phyloP scores from a whole-genome alignment of 1,140 invertebrate species.

The Latrodectus geometricus region DNA sequence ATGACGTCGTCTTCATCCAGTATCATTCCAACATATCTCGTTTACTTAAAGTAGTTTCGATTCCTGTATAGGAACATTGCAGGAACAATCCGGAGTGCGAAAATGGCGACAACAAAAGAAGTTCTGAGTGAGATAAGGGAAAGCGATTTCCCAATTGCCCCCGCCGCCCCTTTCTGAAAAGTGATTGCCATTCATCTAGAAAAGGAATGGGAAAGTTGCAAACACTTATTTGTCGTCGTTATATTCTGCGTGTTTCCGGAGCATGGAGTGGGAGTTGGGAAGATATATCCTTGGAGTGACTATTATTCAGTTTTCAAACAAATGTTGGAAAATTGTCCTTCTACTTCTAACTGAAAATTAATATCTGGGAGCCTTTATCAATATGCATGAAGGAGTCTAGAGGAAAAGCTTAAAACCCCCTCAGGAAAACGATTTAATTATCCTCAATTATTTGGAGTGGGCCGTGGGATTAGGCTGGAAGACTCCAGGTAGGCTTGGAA shows the following conservation, averaged over 20 bases:
- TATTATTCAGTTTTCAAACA: constrained; percentile 61
- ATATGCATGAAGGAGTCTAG: constrained; percentile 54
- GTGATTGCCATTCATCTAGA: neutral
- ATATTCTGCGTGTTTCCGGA: constrained; percentile 11
- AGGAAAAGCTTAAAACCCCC: constrained; percentile 44
- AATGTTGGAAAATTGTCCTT: constrained; percentile 59
- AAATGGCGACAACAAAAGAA: no score
- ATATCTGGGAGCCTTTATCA: constrained; percentile 60
- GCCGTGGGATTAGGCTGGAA: constrained; percentile 45
- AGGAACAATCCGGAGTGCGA: no score
- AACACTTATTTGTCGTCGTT: constrained; percentile 60
- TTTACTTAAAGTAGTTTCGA: no score
- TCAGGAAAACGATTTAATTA: constrained; percentile 61
- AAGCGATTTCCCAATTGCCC: no score
- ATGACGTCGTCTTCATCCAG: no score
- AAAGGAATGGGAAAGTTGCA: constrained; percentile 17
- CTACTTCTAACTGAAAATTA: constrained; percentile 60
- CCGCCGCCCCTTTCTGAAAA: neutral
- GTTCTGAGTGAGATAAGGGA: no score
- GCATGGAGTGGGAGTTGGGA: neutral
- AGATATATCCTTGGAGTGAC: constrained; percentile 36
- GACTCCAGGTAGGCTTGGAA: neutral
- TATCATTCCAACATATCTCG: no score
- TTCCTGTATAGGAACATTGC: no score
- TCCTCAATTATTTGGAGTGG: constrained; percentile 61